Evolutionary conservation across 2,113 vertebrate species (phyloP).

Genomic region (Tichodroma muraria): DNA sequence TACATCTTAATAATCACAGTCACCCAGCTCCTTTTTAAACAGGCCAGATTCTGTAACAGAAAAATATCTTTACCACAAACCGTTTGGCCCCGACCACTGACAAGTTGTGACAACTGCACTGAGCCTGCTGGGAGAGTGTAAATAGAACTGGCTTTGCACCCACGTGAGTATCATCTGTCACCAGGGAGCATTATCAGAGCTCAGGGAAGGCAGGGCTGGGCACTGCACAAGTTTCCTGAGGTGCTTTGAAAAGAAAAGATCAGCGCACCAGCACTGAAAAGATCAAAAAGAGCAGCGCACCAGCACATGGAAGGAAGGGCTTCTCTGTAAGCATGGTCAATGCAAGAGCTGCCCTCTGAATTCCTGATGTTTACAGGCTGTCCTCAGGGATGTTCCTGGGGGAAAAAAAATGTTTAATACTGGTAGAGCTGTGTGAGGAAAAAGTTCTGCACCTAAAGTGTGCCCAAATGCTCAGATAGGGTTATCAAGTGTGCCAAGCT

Average conservation of each 20-base stretch:
- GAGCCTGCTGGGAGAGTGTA: constrained; percentile 27
- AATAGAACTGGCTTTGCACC: constrained; percentile 27
- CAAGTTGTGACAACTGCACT: constrained; percentile 49
- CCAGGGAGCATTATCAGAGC: background rate
- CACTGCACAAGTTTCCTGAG: background rate
- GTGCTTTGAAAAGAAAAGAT: background rate
- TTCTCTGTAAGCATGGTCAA: accelerated
- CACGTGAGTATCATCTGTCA: constrained; percentile 4
- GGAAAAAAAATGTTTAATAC: background rate
- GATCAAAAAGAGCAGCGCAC: background rate
- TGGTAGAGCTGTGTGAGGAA: background rate
- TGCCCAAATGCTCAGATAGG: background rate
- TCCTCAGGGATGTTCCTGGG: background rate
- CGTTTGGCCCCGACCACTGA: background rate
- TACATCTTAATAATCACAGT: background rate
- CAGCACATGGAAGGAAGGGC: background rate
- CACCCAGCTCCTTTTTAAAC: background rate
- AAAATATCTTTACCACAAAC: background rate
- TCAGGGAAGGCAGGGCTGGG: background rate
- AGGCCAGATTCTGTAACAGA: background rate
- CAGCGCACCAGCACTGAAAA: accelerated
- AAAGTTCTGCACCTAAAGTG: background rate
- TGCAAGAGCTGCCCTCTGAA: background rate
- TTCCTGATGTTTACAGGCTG: background rate
- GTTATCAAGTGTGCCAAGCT: background rate